Evolutionary conservation across 2,797 vertebrate genomes (phyloP).

Genomic region (Enteromius trimaculatus): DNA sequence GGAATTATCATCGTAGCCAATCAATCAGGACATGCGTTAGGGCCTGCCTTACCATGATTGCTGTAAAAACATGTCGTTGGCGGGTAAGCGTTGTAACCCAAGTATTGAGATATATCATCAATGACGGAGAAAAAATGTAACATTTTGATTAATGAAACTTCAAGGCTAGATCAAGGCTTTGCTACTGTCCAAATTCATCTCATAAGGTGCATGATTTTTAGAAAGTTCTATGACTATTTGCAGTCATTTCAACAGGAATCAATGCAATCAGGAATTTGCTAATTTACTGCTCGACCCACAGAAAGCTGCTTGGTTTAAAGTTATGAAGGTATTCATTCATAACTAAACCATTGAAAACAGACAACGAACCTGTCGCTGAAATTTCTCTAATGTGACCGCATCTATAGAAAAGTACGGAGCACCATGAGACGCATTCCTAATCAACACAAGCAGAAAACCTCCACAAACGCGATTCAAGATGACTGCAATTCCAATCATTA

Average conservation of each 20-base stretch:
- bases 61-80: too few relatives aligned
- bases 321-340: neutral
- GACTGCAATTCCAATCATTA: neutral
- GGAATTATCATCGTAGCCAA: too few relatives aligned
- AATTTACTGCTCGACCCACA: neutral
- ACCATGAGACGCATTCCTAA: neutral
- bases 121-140: too few relatives aligned
- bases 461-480: neutral
- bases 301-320: neutral
- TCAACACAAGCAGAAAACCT: neutral
- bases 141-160: too few relatives aligned
- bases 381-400: neutral
- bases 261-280: neutral
- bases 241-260: neutral
- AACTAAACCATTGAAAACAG: too few relatives aligned
- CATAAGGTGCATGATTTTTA: neutral
- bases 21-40: too few relatives aligned
- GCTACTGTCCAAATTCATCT: neutral
- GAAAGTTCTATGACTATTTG: neutral
- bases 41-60: too few relatives aligned
- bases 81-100: too few relatives aligned
- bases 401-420: neutral
- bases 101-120: too few relatives aligned
- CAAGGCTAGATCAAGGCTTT: neutral
- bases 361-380: neutral